Evolutionary conservation across 1,140 invertebrate species (phyloP), one percentile per base, ranked within the genome.

Genomic region (Bactericera cockerelli): DNA sequence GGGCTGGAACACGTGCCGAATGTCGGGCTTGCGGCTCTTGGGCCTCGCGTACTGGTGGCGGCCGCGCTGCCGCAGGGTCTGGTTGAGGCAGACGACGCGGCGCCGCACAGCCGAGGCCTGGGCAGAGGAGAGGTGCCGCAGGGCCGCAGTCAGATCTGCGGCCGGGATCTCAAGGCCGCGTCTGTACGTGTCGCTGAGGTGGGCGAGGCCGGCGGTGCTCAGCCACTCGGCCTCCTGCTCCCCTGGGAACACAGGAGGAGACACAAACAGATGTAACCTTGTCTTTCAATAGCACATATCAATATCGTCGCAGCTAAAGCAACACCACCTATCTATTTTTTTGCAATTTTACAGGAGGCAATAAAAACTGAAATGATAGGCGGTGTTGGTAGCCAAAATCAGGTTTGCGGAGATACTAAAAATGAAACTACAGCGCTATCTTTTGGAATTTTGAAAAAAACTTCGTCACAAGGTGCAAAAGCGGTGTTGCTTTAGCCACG

Each of bases 31-130:
- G 33, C 79, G 77, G 13, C 80, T 77, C 63, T 81, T 68, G 66
- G 75, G 71, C 67, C 81, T 74, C 36, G 77, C 72, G n/a, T n/a
- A n/a, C 28, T 31, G 28, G 60, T 78, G 77, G 65, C 83, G 79
- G 33, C 79, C 79, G 55, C 79, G 74, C 63, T 79, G 80, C 19
- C 84, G 77, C 1, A 88, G 78, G 1, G 86, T 89, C 60, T 84
- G 79, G 76, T 90, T 90, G 2, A 90, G 75, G 1, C 83, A 80
- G 22, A 78, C 74, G 1, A 89, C 85, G n/a, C 86, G 73, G 57
- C 83, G 75, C 65, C 82, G 77, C 1, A 89, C 83, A 1, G 85
- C 86, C 61, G 86, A 81, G 0, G 86, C 86, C 70, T 89, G 86
- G 31, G 74, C 75, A 54, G 75, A 71, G 26, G 79, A 78, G 39